Evolutionary conservation across 2,888 invertebrate genomes (phyloP).

Genomic region (Baronia brevicornis): DNA sequence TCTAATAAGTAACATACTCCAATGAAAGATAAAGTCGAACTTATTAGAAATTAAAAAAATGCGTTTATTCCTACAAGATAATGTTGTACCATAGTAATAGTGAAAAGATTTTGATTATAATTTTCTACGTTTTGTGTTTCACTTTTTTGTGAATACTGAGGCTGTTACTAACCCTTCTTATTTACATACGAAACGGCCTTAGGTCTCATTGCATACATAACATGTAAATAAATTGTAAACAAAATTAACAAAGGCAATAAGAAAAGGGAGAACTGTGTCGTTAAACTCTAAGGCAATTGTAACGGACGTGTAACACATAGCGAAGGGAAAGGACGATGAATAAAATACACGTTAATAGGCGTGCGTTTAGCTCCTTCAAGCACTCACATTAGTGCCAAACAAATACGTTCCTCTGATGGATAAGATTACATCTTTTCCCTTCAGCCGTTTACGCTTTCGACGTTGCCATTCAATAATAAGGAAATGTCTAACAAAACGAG

Average conservation of each 20-base stretch:
- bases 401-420: conserved; percentile 59
- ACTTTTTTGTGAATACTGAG: no score
- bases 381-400: conserved; percentile 59
- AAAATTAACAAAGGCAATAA: conserved; percentile 51
- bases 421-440: conserved; percentile 56
- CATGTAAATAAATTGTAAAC: conserved; percentile 21
- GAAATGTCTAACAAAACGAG: conserved; percentile 64
- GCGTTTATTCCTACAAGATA: no score
- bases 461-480: conserved; percentile 55
- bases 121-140: no score
- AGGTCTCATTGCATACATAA: conserved; percentile 9
- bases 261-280: conserved; percentile 51
- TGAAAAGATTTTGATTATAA: no score
- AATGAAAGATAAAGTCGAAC: no score
- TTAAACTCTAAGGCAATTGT: conserved; percentile 48
- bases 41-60: no score
- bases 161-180: no score
- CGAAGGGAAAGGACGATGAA: conserved; percentile 55
- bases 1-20: no score
- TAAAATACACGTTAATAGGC: conserved; percentile 62
- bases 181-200: conserved; percentile 5
- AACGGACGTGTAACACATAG: conserved; percentile 42
- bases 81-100: no score
- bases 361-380: conserved; percentile 47
- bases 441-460: conserved; percentile 46